phyloP scores from a whole-genome alignment of 1,140 invertebrate genomes.

The Ephestia elutella region DNA sequence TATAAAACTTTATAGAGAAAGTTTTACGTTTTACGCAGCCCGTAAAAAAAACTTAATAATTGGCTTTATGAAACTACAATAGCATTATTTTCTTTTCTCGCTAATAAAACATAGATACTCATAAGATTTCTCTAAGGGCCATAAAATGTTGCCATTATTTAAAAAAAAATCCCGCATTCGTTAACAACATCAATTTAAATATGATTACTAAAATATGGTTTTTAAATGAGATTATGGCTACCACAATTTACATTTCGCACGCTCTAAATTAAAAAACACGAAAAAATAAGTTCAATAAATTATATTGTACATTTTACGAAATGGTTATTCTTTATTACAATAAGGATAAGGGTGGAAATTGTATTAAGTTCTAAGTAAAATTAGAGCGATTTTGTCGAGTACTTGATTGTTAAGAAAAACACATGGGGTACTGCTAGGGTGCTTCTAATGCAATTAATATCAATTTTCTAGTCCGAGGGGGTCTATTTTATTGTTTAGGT shows the following conservation, averaged over 20 bases:
- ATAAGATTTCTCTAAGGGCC: too few relatives aligned
- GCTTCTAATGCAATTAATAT: conserved; percentile 71
- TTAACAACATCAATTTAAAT: conserved; percentile 52
- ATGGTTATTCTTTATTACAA: conserved; percentile 19
- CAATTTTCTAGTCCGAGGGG: conserved; percentile 57
- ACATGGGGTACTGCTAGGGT: conserved; percentile 55
- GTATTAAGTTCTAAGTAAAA: conserved; percentile 12
- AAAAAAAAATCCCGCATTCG: conserved; percentile 32
- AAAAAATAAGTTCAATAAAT: not conserved
- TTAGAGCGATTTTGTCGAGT: conserved; percentile 17
- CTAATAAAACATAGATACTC: too few relatives aligned
- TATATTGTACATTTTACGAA: not conserved
- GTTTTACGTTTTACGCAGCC: too few relatives aligned
- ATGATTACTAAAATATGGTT: conserved; percentile 24
- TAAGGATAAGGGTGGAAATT: conserved; percentile 18
- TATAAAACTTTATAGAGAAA: too few relatives aligned
- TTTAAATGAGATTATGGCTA: conserved; percentile 33
- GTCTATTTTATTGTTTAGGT: conserved; percentile 20
- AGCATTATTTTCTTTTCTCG: too few relatives aligned
- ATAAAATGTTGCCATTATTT: conserved; percentile 2
- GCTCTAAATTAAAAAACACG: conserved; percentile 34
- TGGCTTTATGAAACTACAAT: too few relatives aligned
- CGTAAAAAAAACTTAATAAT: too few relatives aligned
- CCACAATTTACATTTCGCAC: conserved; percentile 58
- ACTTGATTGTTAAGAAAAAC: conserved; percentile 68